Evolutionary conservation across 1,140 invertebrate genomes (phyloP).

Genomic region (Drosophila ficusphila): DNA sequence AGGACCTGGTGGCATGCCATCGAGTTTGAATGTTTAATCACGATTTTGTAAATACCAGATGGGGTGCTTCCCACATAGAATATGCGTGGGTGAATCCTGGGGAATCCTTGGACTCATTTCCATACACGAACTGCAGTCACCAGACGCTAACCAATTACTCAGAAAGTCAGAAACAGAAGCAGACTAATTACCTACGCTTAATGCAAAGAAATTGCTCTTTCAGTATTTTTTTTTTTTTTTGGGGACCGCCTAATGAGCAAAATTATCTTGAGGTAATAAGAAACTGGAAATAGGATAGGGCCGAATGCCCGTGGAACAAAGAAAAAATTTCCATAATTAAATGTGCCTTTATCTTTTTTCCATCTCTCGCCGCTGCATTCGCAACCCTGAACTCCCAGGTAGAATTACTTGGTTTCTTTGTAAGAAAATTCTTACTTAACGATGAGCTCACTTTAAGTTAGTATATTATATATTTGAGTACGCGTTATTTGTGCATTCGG

Average conservation of each 20-base stretch:
- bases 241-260: slow-evolving; percentile 21
- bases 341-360: slow-evolving; percentile 12
- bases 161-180: slow-evolving; percentile 2
- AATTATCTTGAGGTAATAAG: slow-evolving; percentile 38
- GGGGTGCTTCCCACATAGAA: not conserved
- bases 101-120: slow-evolving; percentile 17
- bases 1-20: slow-evolving; percentile 5
- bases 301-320: slow-evolving; percentile 6
- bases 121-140: slow-evolving; percentile 5
- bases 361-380: slow-evolving; percentile 4
- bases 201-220: slow-evolving; percentile 24
- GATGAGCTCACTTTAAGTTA: slow-evolving; percentile 39
- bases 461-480: not conserved
- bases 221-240: not conserved
- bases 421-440: not conserved
- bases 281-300: slow-evolving; percentile 29
- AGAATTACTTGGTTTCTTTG: not conserved
- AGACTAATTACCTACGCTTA: slow-evolving; percentile 36
- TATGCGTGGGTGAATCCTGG: not conserved
- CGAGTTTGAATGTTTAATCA: slow-evolving; percentile 30
- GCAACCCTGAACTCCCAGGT: slow-evolving; percentile 28
- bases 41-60: slow-evolving; percentile 11
- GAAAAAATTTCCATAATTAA: slow-evolving; percentile 45
- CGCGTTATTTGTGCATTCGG: not conserved
- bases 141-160: slow-evolving; percentile 44